phyloP scores from a whole-genome alignment of 2,888 invertebrate species.

The Calameuta pallipes region DNA sequence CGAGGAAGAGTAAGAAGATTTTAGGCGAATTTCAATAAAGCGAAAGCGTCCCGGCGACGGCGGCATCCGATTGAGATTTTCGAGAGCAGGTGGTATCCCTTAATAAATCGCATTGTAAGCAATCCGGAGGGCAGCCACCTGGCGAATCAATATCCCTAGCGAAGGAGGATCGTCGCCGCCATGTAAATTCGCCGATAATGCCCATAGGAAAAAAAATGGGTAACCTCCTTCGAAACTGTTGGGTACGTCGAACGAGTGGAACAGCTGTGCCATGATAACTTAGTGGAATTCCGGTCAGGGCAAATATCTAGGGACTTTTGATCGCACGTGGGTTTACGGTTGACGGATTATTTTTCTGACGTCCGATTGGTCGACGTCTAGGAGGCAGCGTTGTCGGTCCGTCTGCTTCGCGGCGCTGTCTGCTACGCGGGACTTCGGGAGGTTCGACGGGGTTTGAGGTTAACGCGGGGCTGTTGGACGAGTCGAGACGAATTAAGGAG shows the following conservation, averaged over 20 bases:
- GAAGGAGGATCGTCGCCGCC: neutral
- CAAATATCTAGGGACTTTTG: neutral
- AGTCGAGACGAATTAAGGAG: neutral
- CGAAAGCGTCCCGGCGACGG: neutral
- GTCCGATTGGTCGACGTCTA: neutral
- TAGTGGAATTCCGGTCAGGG: neutral
- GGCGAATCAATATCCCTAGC: constrained; percentile 54
- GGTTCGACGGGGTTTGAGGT: neutral
- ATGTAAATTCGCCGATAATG: neutral
- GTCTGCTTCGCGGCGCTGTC: neutral
- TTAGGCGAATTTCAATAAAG: neutral
- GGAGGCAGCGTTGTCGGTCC: neutral
- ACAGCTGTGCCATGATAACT: neutral
- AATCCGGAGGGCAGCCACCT: constrained; percentile 57
- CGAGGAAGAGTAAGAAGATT: neutral
- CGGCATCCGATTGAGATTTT: constrained; percentile 54
- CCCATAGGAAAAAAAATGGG: neutral
- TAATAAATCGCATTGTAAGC: constrained; percentile 64
- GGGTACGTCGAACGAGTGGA: neutral
- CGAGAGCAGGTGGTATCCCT: constrained; percentile 56
- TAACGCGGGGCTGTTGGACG: neutral
- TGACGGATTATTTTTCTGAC: neutral
- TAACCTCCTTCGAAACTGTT: neutral
- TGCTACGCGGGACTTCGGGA: neutral
- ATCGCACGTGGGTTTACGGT: too few relatives aligned